A percentile compares a stretch with the other conserved stretches of the same genome.
Conservation (phyloP, 1,140 invertebrate genomes). For the Plodia interpunctella region DNA sequence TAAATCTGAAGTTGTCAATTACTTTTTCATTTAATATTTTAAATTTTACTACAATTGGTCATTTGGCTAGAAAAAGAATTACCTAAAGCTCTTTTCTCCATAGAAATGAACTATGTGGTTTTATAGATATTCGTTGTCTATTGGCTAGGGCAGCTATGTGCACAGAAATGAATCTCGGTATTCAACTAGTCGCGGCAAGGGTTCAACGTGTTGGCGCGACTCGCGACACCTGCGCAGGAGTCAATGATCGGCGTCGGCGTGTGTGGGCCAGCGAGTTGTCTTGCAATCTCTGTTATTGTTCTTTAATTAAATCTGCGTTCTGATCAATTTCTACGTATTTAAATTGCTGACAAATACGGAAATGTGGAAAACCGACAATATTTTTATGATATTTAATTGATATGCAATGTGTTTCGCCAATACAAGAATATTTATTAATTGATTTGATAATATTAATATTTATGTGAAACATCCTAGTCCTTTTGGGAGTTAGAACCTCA, state of each 20-base stretch:
- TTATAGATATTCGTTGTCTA: neutral
- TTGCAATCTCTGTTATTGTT: conserved; percentile 7
- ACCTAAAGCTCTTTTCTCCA: neutral
- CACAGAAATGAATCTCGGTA: neutral
- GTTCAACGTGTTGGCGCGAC: conserved; percentile 5
- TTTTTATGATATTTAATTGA: too few relatives aligned
- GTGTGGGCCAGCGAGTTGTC: neutral
- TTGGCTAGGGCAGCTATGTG: neutral
- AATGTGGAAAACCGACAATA: neutral
- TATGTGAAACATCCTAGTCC: too few relatives aligned
- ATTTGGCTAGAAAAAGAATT: too few relatives aligned
- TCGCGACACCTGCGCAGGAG: conserved; percentile 4
- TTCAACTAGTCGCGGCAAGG: neutral
- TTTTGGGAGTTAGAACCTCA: neutral
- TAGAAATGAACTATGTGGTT: neutral
- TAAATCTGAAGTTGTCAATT: too few relatives aligned
- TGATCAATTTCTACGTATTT: neutral
- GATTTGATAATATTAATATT: too few relatives aligned
- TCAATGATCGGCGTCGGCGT: neutral
- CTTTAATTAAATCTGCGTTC: neutral
- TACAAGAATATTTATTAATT: too few relatives aligned
- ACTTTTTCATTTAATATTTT: too few relatives aligned
- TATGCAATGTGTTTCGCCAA: too few relatives aligned
- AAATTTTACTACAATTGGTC: too few relatives aligned
- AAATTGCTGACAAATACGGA: neutral